Evolutionary conservation across 2,888 invertebrate genomes (phyloP).

Genomic region (Chrysolina oricalcia): DNA sequence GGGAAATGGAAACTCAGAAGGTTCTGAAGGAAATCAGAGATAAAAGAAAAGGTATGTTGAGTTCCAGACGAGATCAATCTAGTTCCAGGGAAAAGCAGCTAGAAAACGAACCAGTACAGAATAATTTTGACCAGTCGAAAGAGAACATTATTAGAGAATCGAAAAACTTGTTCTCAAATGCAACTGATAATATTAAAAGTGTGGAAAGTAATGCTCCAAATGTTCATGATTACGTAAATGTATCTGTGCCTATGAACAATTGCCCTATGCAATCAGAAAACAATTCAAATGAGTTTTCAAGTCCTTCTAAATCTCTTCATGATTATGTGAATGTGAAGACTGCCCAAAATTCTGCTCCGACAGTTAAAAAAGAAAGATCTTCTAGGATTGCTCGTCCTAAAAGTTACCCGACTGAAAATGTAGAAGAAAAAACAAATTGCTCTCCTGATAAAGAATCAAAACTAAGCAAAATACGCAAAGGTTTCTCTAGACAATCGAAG

Average conservation of each 20-base stretch:
- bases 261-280: conserved; percentile 20
- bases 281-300: conserved; percentile 13
- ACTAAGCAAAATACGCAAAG: conserved; percentile 63
- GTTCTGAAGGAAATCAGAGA: conserved; percentile 80
- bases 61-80: conserved; percentile 63
- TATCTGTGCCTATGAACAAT: conserved; percentile 46
- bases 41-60: conserved; percentile 71
- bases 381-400: conserved; percentile 75
- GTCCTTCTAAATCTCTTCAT: conserved; percentile 51
- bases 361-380: conserved; percentile 65
- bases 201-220: conserved; percentile 61
- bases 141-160: conserved; percentile 57
- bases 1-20: conserved; percentile 81
- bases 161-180: conserved; percentile 61
- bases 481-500: conserved; percentile 60
- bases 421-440: conserved; percentile 51
- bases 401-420: conserved; percentile 74
- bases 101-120: conserved; percentile 37
- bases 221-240: conserved; percentile 65
- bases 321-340: conserved; percentile 64
- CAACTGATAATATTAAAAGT: conserved; percentile 66
- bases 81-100: conserved; percentile 60
- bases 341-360: conserved; percentile 48
- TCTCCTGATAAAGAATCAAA: conserved; percentile 77
- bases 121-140: conserved; percentile 44